A percentile compares a stretch with the other conserved stretches of the same genome.
Conservation (phyloP, 1,140 invertebrate genomes). For the Drosophila rhopaloa region DNA sequence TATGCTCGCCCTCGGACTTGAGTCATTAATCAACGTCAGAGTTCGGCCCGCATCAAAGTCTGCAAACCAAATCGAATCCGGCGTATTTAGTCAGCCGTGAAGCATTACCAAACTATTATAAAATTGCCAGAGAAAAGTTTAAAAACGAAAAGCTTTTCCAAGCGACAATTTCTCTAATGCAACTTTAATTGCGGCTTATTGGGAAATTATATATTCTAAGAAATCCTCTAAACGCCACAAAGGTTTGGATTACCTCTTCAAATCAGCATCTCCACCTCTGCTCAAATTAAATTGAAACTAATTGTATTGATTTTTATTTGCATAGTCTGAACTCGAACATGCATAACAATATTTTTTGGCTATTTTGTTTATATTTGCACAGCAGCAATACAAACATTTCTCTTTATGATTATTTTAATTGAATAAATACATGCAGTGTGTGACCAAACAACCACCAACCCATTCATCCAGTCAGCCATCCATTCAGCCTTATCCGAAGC, state of each 20-base stretch:
- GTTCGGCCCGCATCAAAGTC: slow-evolving; percentile 32
- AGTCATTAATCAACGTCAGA: slow-evolving; percentile 71
- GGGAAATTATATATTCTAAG: slow-evolving; percentile 11
- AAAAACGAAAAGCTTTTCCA: slow-evolving; percentile 9
- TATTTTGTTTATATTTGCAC: slow-evolving; percentile 40
- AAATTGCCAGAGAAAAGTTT: slow-evolving; percentile 18
- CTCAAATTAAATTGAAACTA: slow-evolving; percentile 25
- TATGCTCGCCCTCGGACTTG: slow-evolving; percentile 10
- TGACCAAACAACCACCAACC: slow-evolving; percentile 11
- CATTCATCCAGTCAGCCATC: not conserved
- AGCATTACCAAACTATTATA: slow-evolving; percentile 36
- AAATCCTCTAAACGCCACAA: not conserved
- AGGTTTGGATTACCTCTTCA: slow-evolving; percentile 1
- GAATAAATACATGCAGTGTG: slow-evolving; percentile 43
- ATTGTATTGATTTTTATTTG: slow-evolving; percentile 42
- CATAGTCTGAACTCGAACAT: slow-evolving; percentile 22
- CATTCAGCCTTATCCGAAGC: slow-evolving; percentile 4
- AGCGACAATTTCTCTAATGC: slow-evolving; percentile 37
- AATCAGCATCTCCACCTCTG: not conserved
- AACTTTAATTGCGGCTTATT: slow-evolving; percentile 48
- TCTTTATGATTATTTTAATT: slow-evolving; percentile 69
- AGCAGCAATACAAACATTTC: slow-evolving; percentile 43
- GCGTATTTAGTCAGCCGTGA: slow-evolving; percentile 32
- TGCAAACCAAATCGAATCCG: slow-evolving; percentile 33
- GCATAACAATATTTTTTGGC: slow-evolving; percentile 39